Base-by-base conservation (phyloP, 1,140 invertebrate species). In the Achroia grisella region DNA sequence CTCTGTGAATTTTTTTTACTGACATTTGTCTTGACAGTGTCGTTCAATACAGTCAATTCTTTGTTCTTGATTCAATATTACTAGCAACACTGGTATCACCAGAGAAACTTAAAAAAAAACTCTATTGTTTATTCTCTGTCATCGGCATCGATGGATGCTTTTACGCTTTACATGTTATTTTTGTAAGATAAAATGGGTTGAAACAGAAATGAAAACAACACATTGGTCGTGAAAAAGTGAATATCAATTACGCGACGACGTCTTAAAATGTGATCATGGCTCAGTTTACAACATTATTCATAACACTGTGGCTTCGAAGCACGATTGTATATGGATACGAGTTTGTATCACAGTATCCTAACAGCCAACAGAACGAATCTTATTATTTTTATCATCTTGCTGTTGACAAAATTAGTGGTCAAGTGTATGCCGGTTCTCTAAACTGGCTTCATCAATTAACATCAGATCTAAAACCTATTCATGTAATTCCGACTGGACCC, bases 391-490 rank as follows among this genome's bases (percentile, higher is more conserved):
- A 87, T 35, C 89, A 89, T 52, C 62, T 89, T 11, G 86, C 80
- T 2, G 82, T 88, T 28, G 89, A 89, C 58, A 78, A 57, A 62
- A 63, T 69, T 10, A 83, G 84, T 48, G 88, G 95, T 23, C 95
- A 93, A 67, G 78, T 91, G 27, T 91, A 90, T 62, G 92, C 93
- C 29, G 95, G 94, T 10, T 95, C 93, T 10, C 89, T 94, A 39
- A 97, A 98, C 72, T 90, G 91, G 63, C 88, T 98, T 9, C 89
- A 95, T 51, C 93, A 97, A 74, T 88, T 97, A 36, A 91, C 92
- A 67, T 82, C 90, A 6, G 91, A 93, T 68, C 87, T 97, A 17
- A 87, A 88, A 44, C 79, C 95, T 11, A 89, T 94, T 56, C 89
- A 91, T 57, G 86, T 91, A 89, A 84, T 91, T 64, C 64, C 87